Percentiles rank a stretch among this genome's conserved stretches.
phyloP scores from a whole-genome alignment of 1,140 invertebrate genomes.

The Drusus annulatus region DNA sequence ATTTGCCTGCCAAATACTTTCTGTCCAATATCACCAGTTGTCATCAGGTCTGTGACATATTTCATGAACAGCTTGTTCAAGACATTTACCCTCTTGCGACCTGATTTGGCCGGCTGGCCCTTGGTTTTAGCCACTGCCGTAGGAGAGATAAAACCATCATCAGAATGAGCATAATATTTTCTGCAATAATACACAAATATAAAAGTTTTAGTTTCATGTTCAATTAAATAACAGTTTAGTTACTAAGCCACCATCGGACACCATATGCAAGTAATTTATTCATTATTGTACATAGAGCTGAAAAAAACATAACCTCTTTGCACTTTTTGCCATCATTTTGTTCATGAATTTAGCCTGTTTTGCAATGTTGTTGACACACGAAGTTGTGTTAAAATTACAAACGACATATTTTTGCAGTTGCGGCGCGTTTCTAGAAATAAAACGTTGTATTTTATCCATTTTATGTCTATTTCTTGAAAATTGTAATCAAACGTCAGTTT shows the following conservation, averaged over 20 bases:
- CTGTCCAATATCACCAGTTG: constrained; percentile 76
- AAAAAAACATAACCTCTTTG: constrained; percentile 25
- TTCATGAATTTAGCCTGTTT: constrained; percentile 33
- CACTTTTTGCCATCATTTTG: constrained; percentile 15
- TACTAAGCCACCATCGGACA: too few species aligned
- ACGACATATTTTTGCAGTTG: not conserved
- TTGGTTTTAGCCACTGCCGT: constrained; percentile 61
- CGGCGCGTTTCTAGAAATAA: not conserved
- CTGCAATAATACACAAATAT: constrained; percentile 16
- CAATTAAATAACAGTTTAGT: too few species aligned
- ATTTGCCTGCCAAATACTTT: constrained; percentile 76
- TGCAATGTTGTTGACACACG: not conserved
- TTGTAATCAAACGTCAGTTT: not conserved
- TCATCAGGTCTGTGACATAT: constrained; percentile 81
- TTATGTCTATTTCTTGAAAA: not conserved
- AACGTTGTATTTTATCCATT: constrained; percentile 5
- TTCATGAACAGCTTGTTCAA: constrained; percentile 87
- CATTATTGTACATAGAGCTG: not conserved
- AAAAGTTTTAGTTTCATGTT: not conserved
- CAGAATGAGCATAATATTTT: constrained; percentile 10
- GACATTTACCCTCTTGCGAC: constrained; percentile 72
- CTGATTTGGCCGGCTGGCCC: constrained; percentile 66
- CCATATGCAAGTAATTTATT: not conserved
- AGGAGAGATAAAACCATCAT: not conserved
- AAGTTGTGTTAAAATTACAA: constrained; percentile 28